These are phyloP conservation scores for Nemapogon koenigi DNA, from an alignment of 2,888 invertebrate genomes.

Conservation along the genomic window DNA sequence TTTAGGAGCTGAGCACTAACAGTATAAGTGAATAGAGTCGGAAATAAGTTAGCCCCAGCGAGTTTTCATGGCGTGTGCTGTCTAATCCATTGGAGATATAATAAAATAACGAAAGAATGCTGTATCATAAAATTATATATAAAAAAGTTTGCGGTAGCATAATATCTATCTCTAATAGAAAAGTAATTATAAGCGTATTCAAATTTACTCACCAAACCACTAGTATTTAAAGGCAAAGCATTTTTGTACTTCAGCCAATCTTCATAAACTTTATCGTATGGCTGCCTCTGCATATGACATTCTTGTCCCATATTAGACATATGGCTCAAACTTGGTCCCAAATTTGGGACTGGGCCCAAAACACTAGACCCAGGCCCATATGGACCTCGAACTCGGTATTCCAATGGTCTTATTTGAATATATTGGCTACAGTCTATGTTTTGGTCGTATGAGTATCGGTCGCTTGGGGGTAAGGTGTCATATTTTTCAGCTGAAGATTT, in stretches of 20 bases:
- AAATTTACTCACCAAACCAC: conserved; percentile 53
- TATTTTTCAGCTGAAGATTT: conserved; percentile 43
- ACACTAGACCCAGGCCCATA: conserved; percentile 38
- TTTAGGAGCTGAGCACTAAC: too few species aligned
- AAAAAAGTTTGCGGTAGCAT: too few species aligned
- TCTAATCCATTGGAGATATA: too few species aligned
- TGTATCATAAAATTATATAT: too few species aligned
- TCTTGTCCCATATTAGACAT: conserved; percentile 25
- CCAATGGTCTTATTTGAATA: conserved; percentile 45
- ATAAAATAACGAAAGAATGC: too few species aligned
- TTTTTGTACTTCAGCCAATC: conserved; percentile 64
- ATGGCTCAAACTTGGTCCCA: conserved; percentile 26
- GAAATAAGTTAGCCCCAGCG: too few species aligned
- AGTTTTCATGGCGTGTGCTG: too few species aligned
- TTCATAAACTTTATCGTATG: conserved; percentile 55
- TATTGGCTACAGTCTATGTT: conserved; percentile 46
- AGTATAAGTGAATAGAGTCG: too few species aligned
- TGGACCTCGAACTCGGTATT: conserved; percentile 34
- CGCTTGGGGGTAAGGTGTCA: conserved; percentile 27
- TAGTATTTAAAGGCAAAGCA: conserved; percentile 49
- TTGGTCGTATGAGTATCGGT: conserved; percentile 39
- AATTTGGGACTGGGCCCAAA: conserved; percentile 30
- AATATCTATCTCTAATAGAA: too few species aligned
- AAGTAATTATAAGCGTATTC: too few species aligned
- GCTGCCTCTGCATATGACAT: conserved; percentile 30